Percentiles rank a stretch among this genome's conserved stretches.
These are phyloP conservation scores for Malurus elegans DNA, from an alignment of 2,113 vertebrate species.

Conservation along the genomic window DNA sequence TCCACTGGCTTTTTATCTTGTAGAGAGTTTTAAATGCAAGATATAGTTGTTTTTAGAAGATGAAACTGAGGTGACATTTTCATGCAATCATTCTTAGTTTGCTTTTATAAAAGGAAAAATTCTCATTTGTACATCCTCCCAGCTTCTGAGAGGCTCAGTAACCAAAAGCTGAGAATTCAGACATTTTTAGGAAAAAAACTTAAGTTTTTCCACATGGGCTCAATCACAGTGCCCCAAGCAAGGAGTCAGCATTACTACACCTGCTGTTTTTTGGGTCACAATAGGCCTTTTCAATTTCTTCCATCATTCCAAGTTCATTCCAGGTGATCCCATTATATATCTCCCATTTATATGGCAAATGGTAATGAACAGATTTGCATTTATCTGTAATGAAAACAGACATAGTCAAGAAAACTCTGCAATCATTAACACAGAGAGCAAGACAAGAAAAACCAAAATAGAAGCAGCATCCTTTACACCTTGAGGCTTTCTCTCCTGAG, in stretches of 20 bases:
- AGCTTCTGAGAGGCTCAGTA: neutral
- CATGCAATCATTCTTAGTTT: neutral
- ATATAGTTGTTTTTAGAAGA: neutral
- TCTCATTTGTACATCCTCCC: neutral
- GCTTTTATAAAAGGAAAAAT: neutral
- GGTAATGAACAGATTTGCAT: slow-evolving; percentile 82
- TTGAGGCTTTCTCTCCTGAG: neutral
- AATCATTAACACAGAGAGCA: neutral
- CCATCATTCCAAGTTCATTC: slow-evolving; percentile 76
- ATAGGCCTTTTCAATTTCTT: slow-evolving; percentile 83
- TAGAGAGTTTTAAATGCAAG: neutral
- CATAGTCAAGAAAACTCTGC: neutral
- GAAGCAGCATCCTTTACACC: neutral
- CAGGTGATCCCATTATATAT: slow-evolving; percentile 65
- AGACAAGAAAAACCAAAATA: neutral
- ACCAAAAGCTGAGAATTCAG: neutral
- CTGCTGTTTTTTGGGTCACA: slow-evolving; percentile 75
- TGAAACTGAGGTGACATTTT: neutral
- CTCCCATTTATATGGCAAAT: slow-evolving; percentile 91
- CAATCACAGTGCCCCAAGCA: neutral
- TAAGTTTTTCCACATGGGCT: neutral
- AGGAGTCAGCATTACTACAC: slow-evolving; percentile 27
- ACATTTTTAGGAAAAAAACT: neutral
- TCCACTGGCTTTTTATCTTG: neutral
- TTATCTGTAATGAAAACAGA: slow-evolving; percentile 68